Percentiles rank a stretch among this genome's conserved stretches.
Evolutionary conservation across 2,113 vertebrate species (phyloP).

Genomic region (Sylvietta virens): DNA sequence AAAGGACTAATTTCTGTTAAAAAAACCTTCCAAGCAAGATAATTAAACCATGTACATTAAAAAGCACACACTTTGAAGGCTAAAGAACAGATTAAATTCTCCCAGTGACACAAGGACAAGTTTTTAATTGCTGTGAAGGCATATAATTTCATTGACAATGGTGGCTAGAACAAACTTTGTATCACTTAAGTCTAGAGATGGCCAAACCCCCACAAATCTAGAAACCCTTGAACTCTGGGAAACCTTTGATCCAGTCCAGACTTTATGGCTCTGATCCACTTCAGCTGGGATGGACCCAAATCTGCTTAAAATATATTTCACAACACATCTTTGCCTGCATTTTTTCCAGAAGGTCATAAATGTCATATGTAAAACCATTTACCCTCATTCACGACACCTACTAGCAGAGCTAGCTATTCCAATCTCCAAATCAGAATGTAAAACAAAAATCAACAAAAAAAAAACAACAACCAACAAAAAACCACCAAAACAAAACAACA

Average conservation of each 20-base stretch:
- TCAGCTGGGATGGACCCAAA: neutral
- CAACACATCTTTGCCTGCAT: neutral
- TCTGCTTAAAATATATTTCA: constrained; percentile 27
- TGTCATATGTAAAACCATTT: neutral
- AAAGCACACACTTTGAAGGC: neutral
- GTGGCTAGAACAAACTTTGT: neutral
- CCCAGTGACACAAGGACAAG: neutral
- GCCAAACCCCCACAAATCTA: neutral
- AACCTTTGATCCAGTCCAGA: constrained; percentile 40
- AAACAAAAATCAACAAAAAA: neutral
- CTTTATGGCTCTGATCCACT: neutral
- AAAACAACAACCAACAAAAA: neutral
- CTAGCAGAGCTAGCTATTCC: neutral
- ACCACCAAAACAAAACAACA: neutral
- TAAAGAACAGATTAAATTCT: neutral
- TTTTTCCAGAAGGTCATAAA: constrained; percentile 4
- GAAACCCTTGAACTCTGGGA: neutral
- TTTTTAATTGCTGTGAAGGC: neutral
- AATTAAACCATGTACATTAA: neutral
- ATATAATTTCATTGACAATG: neutral
- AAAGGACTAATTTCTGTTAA: neutral
- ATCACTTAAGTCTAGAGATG: neutral
- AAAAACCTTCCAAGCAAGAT: neutral
- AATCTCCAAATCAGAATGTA: neutral
- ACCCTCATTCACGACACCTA: neutral